phyloP scores from a whole-genome alignment of 2,113 vertebrate species.

The Microcebus murinus region DNA sequence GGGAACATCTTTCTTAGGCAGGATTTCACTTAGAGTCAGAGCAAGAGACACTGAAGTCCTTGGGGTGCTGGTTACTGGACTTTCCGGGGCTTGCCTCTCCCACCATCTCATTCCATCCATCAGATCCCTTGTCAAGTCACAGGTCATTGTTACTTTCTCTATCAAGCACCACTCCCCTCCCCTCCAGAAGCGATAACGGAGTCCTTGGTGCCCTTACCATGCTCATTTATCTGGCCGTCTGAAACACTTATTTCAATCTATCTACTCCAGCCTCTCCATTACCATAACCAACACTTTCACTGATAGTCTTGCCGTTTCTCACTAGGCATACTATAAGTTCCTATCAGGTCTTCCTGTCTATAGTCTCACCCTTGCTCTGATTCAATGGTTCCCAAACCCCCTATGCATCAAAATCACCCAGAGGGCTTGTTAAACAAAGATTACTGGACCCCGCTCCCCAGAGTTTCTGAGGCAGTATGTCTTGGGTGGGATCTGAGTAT shows the following conservation, averaged over 20 bases:
- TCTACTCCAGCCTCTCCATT: neutral
- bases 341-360: neutral
- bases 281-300: neutral
- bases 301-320: neutral
- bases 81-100: neutral
- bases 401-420: neutral
- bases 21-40: neutral
- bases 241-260: neutral
- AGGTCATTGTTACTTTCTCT: neutral
- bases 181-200: neutral
- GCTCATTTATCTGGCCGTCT: neutral
- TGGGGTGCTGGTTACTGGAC: neutral
- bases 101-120: neutral
- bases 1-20: neutral
- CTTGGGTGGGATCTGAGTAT: neutral
- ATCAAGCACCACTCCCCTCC: neutral
- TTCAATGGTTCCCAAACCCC: neutral
- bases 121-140: neutral
- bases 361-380: neutral
- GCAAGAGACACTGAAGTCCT: neutral
- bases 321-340: neutral
- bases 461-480: neutral
- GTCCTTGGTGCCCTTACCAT: neutral
- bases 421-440: neutral
- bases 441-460: neutral